Conservation (phyloP, 2,888 invertebrate species). For the Dryococelus australis region DNA sequence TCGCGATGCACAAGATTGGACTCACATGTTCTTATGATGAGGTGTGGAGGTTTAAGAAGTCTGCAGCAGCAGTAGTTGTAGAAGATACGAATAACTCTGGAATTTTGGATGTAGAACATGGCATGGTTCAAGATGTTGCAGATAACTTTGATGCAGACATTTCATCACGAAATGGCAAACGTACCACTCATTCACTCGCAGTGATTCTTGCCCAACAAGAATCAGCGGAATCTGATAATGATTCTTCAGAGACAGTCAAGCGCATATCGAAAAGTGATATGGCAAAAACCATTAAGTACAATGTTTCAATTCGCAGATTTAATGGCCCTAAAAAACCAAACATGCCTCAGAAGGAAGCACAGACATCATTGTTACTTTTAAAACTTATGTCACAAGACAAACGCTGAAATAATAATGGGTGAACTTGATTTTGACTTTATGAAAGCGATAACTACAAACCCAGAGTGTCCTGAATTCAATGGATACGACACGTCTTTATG, state of each 20-base stretch:
- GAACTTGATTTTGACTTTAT: slow-evolving; percentile 18
- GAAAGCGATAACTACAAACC: slow-evolving; percentile 13
- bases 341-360: slow-evolving; percentile 13
- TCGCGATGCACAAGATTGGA: slow-evolving; percentile 21
- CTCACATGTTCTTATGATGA: slow-evolving; percentile 13
- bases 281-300: slow-evolving; percentile 13
- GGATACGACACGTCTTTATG: slow-evolving; percentile 17
- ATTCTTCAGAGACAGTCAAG: slow-evolving; percentile 12
- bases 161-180: slow-evolving; percentile 22
- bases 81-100: not conserved
- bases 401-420: not conserved
- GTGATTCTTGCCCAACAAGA: not conserved
- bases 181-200: slow-evolving; percentile 23
- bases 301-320: not conserved
- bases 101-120: not conserved
- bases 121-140: slow-evolving; percentile 19
- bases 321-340: slow-evolving; percentile 8
- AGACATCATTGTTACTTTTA: not conserved
- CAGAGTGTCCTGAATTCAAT: slow-evolving; percentile 24
- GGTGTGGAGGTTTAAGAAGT: slow-evolving; percentile 21
- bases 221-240: not conserved
- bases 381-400: slow-evolving; percentile 13
- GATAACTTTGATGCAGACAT: no score
- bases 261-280: slow-evolving; percentile 24
- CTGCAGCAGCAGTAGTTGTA: slow-evolving; percentile 12